Evolutionary conservation across 2,888 invertebrate genomes (phyloP).

Genomic region (Mamestra brassicae): DNA sequence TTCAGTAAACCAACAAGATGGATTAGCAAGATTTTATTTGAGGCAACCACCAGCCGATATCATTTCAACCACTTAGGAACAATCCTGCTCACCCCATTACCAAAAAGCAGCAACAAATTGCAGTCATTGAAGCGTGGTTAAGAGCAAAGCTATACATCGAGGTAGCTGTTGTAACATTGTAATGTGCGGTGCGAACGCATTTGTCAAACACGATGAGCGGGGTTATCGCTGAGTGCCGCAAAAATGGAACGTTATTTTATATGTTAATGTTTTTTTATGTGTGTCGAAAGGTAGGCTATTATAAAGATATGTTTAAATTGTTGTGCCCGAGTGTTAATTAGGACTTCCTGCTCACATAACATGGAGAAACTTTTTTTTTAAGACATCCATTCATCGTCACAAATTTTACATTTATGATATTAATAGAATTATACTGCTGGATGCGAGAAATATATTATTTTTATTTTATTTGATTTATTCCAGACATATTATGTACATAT

Average conservation of each 20-base stretch:
- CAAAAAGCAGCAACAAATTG: conserved; percentile 46
- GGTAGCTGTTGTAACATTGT: conserved; percentile 36
- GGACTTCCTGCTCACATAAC: too few species aligned
- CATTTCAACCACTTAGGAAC: conserved; percentile 9
- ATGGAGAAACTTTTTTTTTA: too few species aligned
- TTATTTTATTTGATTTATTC: too few species aligned
- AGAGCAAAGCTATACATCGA: conserved; percentile 39
- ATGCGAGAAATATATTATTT: too few species aligned
- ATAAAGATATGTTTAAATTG: too few species aligned
- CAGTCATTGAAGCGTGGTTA: conserved; percentile 47
- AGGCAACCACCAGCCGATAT: neutral
- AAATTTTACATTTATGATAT: too few species aligned
- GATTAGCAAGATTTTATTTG: neutral
- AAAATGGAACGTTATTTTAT: conserved; percentile 39
- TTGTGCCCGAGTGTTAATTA: too few species aligned
- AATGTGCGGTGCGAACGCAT: conserved; percentile 58
- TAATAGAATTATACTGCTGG: too few species aligned
- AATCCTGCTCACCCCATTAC: conserved; percentile 1
- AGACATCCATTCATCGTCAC: too few species aligned
- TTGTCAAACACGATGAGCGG: conserved; percentile 54
- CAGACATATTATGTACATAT: too few species aligned
- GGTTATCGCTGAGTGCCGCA: conserved; percentile 43
- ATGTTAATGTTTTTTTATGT: conserved; percentile 18
- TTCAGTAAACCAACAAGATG: too few species aligned
- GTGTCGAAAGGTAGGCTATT: neutral